Percentiles rank a stretch among this genome's conserved stretches.
phyloP scores from a whole-genome alignment of 2,113 vertebrate species.

The Hippocampus zosterae region DNA sequence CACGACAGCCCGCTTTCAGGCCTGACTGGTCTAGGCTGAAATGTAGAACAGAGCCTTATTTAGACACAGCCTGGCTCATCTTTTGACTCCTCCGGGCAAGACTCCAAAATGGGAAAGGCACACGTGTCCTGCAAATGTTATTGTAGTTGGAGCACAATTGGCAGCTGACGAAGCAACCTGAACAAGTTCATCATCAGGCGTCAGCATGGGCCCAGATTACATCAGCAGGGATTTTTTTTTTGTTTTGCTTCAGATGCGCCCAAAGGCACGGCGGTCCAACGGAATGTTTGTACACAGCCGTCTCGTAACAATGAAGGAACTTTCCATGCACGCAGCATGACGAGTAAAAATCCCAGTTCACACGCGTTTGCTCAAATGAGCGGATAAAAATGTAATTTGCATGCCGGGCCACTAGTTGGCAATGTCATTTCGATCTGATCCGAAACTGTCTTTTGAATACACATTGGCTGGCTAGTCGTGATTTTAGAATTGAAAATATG shows the following conservation, averaged over 20 bases:
- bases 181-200: slow-evolving; percentile 12
- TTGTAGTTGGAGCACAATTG: slow-evolving; percentile 11
- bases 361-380: background rate
- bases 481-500: too few relatives aligned
- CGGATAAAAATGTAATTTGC: too few relatives aligned
- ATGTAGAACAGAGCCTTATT: slow-evolving; percentile 39
- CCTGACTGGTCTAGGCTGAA: slow-evolving; percentile 7
- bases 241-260: background rate
- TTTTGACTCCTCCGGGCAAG: slow-evolving; percentile 34
- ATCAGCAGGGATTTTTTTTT: background rate
- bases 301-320: background rate
- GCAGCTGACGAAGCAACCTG: slow-evolving; percentile 26
- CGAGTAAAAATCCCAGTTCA: background rate
- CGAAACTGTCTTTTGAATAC: too few relatives aligned
- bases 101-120: slow-evolving; percentile 32
- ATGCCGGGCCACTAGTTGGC: too few relatives aligned
- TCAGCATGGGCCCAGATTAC: background rate
- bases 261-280: background rate
- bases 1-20: background rate
- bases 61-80: slow-evolving; percentile 31
- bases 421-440: too few relatives aligned
- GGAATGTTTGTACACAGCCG: background rate
- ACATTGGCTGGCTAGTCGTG: too few relatives aligned
- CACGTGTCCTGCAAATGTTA: slow-evolving; percentile 12
- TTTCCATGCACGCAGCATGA: background rate